These are phyloP conservation scores for Netelia melanura DNA, from an alignment of 2,888 invertebrate species.

Conservation along the genomic window DNA sequence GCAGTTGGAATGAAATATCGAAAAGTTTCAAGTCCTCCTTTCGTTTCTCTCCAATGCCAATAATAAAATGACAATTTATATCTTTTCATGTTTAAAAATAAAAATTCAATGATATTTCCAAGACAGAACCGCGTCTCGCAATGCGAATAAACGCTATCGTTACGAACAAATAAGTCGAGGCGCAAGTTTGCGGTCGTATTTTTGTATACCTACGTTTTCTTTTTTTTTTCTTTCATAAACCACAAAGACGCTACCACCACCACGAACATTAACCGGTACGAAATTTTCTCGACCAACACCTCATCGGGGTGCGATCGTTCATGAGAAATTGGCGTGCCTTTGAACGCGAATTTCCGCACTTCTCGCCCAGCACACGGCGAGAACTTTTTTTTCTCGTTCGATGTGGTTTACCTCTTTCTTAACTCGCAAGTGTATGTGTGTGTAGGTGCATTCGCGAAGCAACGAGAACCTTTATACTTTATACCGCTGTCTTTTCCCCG, in stretches of 20 bases:
- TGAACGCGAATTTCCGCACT: conserved; percentile 25
- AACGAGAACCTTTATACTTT: conserved; percentile 70
- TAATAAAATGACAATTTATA: too few relatives aligned
- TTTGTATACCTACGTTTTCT: conserved; percentile 21
- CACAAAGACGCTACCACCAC: conserved; percentile 10
- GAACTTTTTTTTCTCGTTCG: conserved; percentile 33
- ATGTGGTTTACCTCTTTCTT: conserved; percentile 67
- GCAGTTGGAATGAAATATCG: neutral
- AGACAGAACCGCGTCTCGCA: conserved; percentile 73
- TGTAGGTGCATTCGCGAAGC: conserved; percentile 15
- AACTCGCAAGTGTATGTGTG: conserved; percentile 46
- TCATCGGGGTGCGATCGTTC: conserved; percentile 33
- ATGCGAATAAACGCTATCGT: conserved; percentile 76
- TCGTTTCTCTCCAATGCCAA: too few relatives aligned
- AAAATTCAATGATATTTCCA: neutral
- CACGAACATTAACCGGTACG: conserved; percentile 6
- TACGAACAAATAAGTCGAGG: conserved; percentile 73
- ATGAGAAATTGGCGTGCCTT: neutral
- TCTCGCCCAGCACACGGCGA: conserved; percentile 7
- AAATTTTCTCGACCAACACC: conserved; percentile 51
- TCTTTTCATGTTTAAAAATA: too few relatives aligned
- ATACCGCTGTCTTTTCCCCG: conserved; percentile 37
- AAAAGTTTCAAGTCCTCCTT: neutral
- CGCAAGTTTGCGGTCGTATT: conserved; percentile 70
- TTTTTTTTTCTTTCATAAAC: conserved; percentile 23